Evolutionary conservation across 2,888 invertebrate species (phyloP), one percentile per base, ranked within the genome.

Genomic region (Dynastes grantii): DNA sequence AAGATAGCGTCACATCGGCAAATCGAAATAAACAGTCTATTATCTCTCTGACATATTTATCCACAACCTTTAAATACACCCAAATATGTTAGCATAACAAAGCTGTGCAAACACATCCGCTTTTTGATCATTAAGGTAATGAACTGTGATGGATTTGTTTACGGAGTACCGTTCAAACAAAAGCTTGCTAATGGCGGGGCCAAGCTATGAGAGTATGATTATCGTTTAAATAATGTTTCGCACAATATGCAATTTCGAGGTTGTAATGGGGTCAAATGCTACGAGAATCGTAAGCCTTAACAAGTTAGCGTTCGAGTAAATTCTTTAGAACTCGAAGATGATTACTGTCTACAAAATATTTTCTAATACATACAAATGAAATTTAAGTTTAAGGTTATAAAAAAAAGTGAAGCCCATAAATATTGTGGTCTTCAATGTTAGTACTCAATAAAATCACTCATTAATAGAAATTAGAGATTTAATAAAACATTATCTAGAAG

Each of bases 91-190:
- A 3, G 55, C 22, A 55, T 29, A 32, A 13, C 63, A 63, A 63
- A 63, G 63, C 13, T 29, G 32, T 63, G 29, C 13, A 63, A 63
- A 63, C 63, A 63, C 63, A 13, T 22, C 29, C 5, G 63, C 63
- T 11, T 22, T 58, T 32, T 63, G 29, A 63, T 63, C 63, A 27
- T 63, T 63, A 63, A 63, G 9, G 63, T 63, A 11, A 32, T 29
- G 29, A 11, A 32, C 13, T 29, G 63, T 2, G 13, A 63, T 27
- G 63, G 29, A 29, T 63, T 63, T 27, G 2, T 63, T 63, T 29
- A 4, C 13, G 11, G 32, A 29, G 9, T 16, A 22, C 55, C n/a
- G n/a, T 13, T 11, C 63, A 63, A 63, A 63, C 63, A 32, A 63
- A 8, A n/a, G 11, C 8, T 2, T 32, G 29, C 22, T 8, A 63